Conservation (phyloP, 2,797 vertebrate genomes). For the Diglossa cyanea region DNA sequence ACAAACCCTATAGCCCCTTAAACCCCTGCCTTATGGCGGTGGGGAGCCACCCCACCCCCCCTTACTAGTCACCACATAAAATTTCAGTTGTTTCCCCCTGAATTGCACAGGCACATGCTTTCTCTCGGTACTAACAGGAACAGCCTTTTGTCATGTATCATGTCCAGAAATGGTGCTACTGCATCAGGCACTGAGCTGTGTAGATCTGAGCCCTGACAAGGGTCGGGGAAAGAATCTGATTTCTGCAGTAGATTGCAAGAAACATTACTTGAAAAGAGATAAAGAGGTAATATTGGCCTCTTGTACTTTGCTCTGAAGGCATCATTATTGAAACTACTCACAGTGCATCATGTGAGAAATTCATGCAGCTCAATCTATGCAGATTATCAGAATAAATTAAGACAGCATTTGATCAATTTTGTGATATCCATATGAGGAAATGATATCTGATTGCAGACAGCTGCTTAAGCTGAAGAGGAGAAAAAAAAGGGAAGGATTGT, state of each 20-base stretch:
- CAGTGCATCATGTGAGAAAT: neutral
- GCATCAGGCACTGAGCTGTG: neutral
- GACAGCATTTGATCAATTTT: neutral
- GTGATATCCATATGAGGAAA: neutral
- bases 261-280: neutral
- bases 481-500: neutral
- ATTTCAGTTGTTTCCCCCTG: no score
- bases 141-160: neutral
- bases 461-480: neutral
- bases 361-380: neutral
- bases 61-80: no score
- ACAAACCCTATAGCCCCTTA: fast-evolving
- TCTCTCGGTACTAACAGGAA: neutral
- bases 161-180: neutral
- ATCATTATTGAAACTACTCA: neutral
- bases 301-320: neutral
- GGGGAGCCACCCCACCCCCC: neutral
- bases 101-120: no score
- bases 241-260: neutral
- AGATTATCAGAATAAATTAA: neutral
- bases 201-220: neutral
- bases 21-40: fast-evolving
- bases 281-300: neutral
- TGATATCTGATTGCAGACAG: neutral
- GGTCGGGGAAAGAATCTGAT: neutral